Evolutionary conservation across 2,888 invertebrate species (phyloP).

Genomic region (Anticlea derivata): DNA sequence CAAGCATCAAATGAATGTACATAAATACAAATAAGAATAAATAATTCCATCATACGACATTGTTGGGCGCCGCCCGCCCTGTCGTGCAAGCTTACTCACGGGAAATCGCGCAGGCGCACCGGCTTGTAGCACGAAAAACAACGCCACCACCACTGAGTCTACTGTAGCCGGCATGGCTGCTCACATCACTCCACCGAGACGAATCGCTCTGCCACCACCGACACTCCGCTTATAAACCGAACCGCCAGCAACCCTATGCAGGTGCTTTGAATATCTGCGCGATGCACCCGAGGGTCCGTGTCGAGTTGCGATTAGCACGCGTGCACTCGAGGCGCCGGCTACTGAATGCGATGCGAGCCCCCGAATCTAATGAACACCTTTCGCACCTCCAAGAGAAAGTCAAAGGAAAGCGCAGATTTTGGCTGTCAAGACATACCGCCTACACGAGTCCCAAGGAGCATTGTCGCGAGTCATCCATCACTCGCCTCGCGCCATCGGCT

Average conservation of each 20-base stretch:
- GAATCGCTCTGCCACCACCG: slow-evolving; percentile 46
- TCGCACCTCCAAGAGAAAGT: slow-evolving; percentile 84
- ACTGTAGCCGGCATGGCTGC: slow-evolving; percentile 58
- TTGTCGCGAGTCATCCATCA: slow-evolving; percentile 79
- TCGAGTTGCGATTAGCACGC: slow-evolving; percentile 68
- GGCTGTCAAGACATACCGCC: slow-evolving; percentile 76
- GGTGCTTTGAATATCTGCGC: slow-evolving; percentile 78
- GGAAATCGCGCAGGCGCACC: slow-evolving; percentile 79
- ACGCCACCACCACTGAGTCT: slow-evolving; percentile 60
- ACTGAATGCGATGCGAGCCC: slow-evolving; percentile 79
- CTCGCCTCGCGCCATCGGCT: slow-evolving; percentile 53
- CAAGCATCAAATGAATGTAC: background rate
- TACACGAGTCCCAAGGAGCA: slow-evolving; percentile 77
- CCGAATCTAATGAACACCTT: slow-evolving; percentile 76
- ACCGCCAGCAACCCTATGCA: slow-evolving; percentile 66
- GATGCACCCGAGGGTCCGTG: slow-evolving; percentile 58
- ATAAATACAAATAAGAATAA: background rate
- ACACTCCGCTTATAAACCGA: slow-evolving; percentile 65
- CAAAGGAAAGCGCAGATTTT: slow-evolving; percentile 83
- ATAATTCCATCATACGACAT: background rate
- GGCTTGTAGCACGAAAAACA: slow-evolving; percentile 68
- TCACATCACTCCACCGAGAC: slow-evolving; percentile 62
- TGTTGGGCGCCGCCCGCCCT: slow-evolving; percentile 66
- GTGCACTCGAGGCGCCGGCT: slow-evolving; percentile 78
- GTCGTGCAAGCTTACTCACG: slow-evolving; percentile 64